Conservation (phyloP, 1,140 invertebrate species). For the Euwallacea similis region DNA sequence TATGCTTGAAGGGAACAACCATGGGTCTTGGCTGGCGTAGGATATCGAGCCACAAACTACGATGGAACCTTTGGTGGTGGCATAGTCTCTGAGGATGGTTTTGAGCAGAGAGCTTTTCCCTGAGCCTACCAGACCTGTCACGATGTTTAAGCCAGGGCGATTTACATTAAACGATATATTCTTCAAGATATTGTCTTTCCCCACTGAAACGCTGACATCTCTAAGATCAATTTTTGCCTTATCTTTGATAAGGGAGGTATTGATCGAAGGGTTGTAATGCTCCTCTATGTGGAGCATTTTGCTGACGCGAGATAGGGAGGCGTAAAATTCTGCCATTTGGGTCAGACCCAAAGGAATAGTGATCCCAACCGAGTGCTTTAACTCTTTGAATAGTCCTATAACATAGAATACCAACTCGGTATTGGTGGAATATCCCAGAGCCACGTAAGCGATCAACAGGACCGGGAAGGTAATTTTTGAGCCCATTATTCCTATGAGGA, state of each 20-base stretch:
- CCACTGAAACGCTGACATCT: constrained; percentile 54
- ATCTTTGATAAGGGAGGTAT: background rate
- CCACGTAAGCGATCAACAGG: constrained; percentile 72
- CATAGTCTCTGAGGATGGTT: constrained; percentile 71
- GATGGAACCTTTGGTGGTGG: constrained; percentile 62
- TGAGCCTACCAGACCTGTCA: constrained; percentile 80
- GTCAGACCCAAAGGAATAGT: constrained; percentile 66
- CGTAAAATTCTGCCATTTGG: constrained; percentile 30
- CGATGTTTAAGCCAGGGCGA: constrained; percentile 63
- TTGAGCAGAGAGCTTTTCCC: constrained; percentile 79
- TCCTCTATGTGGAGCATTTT: constrained; percentile 59
- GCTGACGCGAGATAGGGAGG: constrained; percentile 25
- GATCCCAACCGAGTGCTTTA: constrained; percentile 72
- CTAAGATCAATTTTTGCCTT: constrained; percentile 76
- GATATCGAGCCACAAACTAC: constrained; percentile 62
- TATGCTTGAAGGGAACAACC: constrained; percentile 62
- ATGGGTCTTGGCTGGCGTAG: constrained; percentile 72
- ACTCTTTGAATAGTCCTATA: constrained; percentile 72
- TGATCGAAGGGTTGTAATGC: constrained; percentile 29
- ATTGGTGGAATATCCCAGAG: constrained; percentile 66
- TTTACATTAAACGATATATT: constrained; percentile 62
- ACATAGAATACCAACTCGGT: constrained; percentile 78
- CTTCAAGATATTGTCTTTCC: constrained; percentile 57
- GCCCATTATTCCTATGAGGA: constrained; percentile 59
- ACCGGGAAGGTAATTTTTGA: constrained; percentile 60